Evolutionary conservation across 2,888 invertebrate species (phyloP).

Genomic region (Drosophila hawaiiensis): DNA sequence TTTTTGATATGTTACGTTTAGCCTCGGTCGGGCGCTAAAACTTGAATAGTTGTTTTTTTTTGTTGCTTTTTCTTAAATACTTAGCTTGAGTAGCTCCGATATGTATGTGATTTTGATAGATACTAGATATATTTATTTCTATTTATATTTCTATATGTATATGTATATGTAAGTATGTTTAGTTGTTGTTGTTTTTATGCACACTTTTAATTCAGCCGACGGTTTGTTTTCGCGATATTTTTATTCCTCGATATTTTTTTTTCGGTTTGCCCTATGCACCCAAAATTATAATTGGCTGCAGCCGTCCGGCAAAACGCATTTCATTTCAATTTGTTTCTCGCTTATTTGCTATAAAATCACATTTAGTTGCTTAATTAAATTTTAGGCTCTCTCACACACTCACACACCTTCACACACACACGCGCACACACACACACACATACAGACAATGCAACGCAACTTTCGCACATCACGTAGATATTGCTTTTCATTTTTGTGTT

Average conservation of each 20-base stretch:
- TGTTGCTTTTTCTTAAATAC: constrained; percentile 1
- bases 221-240: constrained; percentile 26
- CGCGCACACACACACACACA: constrained; percentile 5
- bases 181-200: constrained; percentile 54
- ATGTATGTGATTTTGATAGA: constrained; percentile 26
- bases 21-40: constrained; percentile 49
- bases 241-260: constrained; percentile 7
- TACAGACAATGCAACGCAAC: constrained; percentile 43
- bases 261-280: constrained; percentile 28
- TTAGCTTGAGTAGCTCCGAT: constrained; percentile 30
- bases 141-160: neutral
- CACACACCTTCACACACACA: constrained; percentile 6
- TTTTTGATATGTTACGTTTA: constrained; percentile 61
- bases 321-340: constrained; percentile 57
- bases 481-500: constrained; percentile 63
- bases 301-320: constrained; percentile 48
- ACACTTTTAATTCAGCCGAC: constrained; percentile 81
- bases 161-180: constrained; percentile 36
- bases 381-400: constrained; percentile 49
- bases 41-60: constrained; percentile 38
- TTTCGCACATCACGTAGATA: constrained; percentile 71
- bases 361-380: constrained; percentile 84
- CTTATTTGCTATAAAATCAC: constrained; percentile 84
- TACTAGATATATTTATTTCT: constrained; percentile 5
- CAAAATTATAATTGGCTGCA: constrained; percentile 11